Conservation (phyloP, 2,888 invertebrate species). For the Aquatica leii region DNA sequence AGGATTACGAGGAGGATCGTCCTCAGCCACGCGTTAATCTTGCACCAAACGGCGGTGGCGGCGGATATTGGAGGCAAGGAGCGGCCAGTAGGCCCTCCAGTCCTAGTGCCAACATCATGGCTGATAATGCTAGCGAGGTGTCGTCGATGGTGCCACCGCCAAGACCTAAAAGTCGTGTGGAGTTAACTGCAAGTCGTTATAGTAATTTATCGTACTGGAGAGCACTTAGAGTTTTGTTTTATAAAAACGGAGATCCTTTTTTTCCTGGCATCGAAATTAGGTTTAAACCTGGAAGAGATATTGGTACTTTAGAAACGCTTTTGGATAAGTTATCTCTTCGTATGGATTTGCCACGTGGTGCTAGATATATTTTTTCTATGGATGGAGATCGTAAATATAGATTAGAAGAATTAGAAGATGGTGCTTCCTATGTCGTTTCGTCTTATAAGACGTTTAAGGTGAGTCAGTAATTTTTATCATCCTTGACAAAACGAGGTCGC, state of each 20-base stretch:
- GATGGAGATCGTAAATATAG: slow-evolving; percentile 87
- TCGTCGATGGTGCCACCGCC: slow-evolving; percentile 67
- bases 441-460: slow-evolving; percentile 93
- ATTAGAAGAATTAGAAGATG: slow-evolving; percentile 87
- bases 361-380: slow-evolving; percentile 90
- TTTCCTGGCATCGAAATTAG: slow-evolving; percentile 89
- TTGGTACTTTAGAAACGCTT: slow-evolving; percentile 84
- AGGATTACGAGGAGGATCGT: slow-evolving; percentile 51
- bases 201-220: slow-evolving; percentile 88
- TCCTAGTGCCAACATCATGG: slow-evolving; percentile 62
- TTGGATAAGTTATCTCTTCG: slow-evolving; percentile 87
- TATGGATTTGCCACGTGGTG: slow-evolving; percentile 87
- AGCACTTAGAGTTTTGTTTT: slow-evolving; percentile 86
- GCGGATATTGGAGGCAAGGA: slow-evolving; percentile 62
- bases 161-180: slow-evolving; percentile 56
- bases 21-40: slow-evolving; percentile 58
- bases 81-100: slow-evolving; percentile 64
- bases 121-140: slow-evolving; percentile 69
- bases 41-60: slow-evolving; percentile 61
- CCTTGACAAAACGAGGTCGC: not conserved
- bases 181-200: slow-evolving; percentile 69
- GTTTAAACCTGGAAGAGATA: slow-evolving; percentile 88
- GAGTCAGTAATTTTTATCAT: slow-evolving; percentile 50
- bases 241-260: slow-evolving; percentile 92
- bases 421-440: slow-evolving; percentile 92